These are phyloP conservation scores for Cavia porcellus DNA, from an alignment of 2,113 vertebrate species.

Conservation along the genomic window DNA sequence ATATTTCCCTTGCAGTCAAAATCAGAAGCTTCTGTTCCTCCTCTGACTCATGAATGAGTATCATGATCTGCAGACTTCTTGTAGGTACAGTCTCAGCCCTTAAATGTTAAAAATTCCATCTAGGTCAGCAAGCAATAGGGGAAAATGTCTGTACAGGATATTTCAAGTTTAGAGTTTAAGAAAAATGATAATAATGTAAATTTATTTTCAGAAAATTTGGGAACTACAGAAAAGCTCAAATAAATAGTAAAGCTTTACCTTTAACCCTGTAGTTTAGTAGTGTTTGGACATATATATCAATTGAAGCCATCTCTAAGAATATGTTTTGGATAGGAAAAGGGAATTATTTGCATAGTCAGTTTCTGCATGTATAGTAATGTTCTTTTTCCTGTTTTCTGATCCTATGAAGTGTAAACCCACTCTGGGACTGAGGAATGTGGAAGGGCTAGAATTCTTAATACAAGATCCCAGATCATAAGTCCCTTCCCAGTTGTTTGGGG, in stretches of 20 bases:
- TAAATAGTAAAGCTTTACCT: conserved; percentile 5
- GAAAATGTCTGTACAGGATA: background rate
- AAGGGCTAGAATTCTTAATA: background rate
- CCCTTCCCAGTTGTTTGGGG: background rate
- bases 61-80: background rate
- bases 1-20: background rate
- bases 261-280: background rate
- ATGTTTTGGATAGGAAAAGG: background rate
- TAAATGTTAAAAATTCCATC: background rate
- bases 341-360: background rate
- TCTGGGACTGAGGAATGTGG: background rate
- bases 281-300: background rate
- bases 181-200: background rate
- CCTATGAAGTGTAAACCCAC: background rate
- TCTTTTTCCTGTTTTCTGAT: background rate
- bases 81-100: background rate
- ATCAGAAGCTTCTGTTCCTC: background rate
- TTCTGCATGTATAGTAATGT: background rate
- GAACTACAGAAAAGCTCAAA: conserved; percentile 18
- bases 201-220: background rate
- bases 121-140: background rate
- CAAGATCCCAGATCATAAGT: background rate
- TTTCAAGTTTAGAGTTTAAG: background rate
- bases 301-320: conserved; percentile 27
- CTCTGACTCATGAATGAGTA: background rate